Evolutionary conservation across 2,113 vertebrate species (phyloP), one percentile per base, ranked within the genome.

Genomic region (Salvelinus fontinalis): DNA sequence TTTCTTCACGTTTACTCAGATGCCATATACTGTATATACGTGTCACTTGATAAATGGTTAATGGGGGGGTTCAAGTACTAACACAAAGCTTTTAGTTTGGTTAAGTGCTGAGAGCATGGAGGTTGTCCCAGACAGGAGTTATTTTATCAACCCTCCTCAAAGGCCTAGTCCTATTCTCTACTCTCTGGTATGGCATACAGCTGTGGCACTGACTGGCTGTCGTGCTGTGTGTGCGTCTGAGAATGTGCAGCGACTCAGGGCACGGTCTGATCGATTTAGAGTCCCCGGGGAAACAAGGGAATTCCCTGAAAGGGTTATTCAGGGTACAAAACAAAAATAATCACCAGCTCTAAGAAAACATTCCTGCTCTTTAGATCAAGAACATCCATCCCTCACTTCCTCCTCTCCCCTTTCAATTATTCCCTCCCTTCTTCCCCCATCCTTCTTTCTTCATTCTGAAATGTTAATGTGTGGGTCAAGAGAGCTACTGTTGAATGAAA

Each of bases 301-400:
- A 79, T 76, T 74, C 77, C 80, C 85, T 67, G 0, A 26, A 6
- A 80, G 78, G 73, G 77, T 78, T 82, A 74, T 81, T 20, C 73
- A 44, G 67, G 71, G 67, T 48, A 74, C 71, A 0, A n/a, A 74
- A 70, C 65, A 67, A 84, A 85, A 84, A 75, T 75, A 84, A 78
- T 79, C 83, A 81, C 74, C 24, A 82, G 27, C 48, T 54, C 49
- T 1, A 69, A 65, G 70, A 77, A 84, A 86, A 84, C 77, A 83
- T 69, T 81, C 64, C 70, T 73, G 16, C 22, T 64, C 67, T 70
- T 83, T 54, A 81, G 67, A 83, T 72, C 39, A 34, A 75, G 70
- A 71, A 29, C 65, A 67, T 14, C 22, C 54, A 64, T 9, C 12
- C 1, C 2, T 72, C 44, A 71, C 31, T 39, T 66, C 64, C 11